Base-by-base conservation (phyloP, 1,140 invertebrate species). In the Bombus superbus region DNA sequence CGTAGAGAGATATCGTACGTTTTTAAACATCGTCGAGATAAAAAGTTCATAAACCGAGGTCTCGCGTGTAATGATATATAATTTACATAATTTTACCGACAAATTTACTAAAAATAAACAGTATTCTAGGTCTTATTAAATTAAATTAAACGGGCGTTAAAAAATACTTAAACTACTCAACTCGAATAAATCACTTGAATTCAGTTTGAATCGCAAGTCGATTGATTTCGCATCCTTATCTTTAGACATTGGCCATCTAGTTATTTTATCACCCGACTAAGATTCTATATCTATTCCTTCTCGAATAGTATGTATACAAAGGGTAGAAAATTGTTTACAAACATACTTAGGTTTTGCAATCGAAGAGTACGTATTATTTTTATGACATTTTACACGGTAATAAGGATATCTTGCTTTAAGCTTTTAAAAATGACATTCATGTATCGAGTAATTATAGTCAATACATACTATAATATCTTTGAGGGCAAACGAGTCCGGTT, bases 401-500 rank as follows among this genome's bases (percentile, higher is more conserved):
- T 10, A 8, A 22, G 22, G 62, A 42, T 69, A 62, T 10, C 1
- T 28, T 38, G 38, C 1, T 11, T n/a, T 28, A 11, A 0, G 0
- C 25, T 38, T 57, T 83, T 68, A 22, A 44, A 42, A 78, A 40
- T 1, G 0, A 42, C 28, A 11, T 25, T 62, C 32, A 64, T 59
- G 40, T 72, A 72, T 85, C 76, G 11, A 22, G 22, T 64, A 72
- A 64, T 80, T 85, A 68, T 6, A 25, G 10, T 40, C 47, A 1
- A 11, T 32, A 32, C 22, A 11, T 47, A 32, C 22, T 42, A 53
- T 42, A 25, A 64, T 44, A 85, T 47, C 42, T 47, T 72, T 80
- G 57, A 57, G 13, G 5, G 28, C 2, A 22, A 85, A 32, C 2
- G 64, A 88, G 28, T 73, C 40, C 40, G n/a, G 59, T 79, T 88